Conservation (phyloP, 2,888 invertebrate species). For the Metalampra italica region DNA sequence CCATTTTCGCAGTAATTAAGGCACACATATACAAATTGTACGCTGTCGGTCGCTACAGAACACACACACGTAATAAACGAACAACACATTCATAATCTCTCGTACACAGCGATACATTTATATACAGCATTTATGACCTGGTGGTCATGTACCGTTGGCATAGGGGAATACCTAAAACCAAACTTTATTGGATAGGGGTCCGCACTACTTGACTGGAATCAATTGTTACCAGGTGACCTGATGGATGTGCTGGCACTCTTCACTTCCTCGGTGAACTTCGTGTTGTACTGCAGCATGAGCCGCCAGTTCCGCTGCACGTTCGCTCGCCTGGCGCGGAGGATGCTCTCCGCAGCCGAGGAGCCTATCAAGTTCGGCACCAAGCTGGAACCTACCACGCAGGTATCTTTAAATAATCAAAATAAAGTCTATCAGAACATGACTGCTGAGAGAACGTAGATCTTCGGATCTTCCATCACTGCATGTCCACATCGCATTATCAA, state of each 20-base stretch:
- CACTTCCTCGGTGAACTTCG: constrained; percentile 95
- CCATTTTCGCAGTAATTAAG: no score
- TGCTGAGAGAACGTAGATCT: not conserved
- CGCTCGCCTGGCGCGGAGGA: constrained; percentile 82
- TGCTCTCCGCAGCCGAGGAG: constrained; percentile 58
- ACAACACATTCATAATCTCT: no score
- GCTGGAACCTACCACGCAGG: constrained; percentile 70
- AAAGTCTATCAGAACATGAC: not conserved
- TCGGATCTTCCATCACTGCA: no score
- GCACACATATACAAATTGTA: no score
- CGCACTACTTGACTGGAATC: not conserved
- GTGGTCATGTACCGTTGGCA: no score
- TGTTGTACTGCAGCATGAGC: constrained; percentile 94
- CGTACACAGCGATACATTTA: no score
- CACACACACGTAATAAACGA: no score
- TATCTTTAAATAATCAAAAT: constrained; percentile 24
- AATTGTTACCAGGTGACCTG: constrained; percentile 81
- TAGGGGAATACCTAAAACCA: no score
- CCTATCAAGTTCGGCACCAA: constrained; percentile 60
- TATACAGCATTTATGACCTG: not conserved
- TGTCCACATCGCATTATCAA: no score
- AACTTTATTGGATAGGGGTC: not conserved
- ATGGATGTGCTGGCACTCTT: constrained; percentile 93
- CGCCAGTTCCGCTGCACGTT: constrained; percentile 92
- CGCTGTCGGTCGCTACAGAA: no score